These are phyloP conservation scores for Discoglossus pictus DNA, from an alignment of 2,797 vertebrate species.

Conservation along the genomic window DNA sequence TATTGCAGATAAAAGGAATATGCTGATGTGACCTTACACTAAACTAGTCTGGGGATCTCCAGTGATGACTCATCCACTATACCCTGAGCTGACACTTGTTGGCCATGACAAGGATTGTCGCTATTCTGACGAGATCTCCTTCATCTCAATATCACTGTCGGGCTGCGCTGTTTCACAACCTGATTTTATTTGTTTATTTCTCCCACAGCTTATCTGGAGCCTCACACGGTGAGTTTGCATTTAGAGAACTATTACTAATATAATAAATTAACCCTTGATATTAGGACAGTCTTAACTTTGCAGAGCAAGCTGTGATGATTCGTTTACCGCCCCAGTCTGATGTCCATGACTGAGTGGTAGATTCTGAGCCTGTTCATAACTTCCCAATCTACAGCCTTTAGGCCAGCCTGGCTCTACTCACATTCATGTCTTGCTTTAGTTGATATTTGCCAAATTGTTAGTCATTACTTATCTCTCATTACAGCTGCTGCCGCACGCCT, in stretches of 20 bases:
- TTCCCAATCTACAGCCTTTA: no score
- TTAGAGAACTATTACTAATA: no score
- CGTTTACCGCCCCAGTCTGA: constrained; percentile 40
- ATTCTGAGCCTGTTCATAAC: constrained; percentile 19
- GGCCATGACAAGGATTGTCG: constrained; percentile 47
- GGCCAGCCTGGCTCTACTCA: no score
- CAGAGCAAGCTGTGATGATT: constrained; percentile 6
- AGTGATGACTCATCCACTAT: constrained; percentile 46
- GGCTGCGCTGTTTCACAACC: background rate
- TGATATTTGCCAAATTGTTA: no score
- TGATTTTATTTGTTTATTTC: background rate
- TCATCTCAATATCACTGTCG: background rate
- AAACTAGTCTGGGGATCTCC: no score
- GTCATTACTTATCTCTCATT: no score
- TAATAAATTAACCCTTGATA: no score
- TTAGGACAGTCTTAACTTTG: background rate
- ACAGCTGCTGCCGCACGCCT: no score
- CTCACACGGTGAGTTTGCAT: no score
- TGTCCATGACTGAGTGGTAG: constrained; percentile 32
- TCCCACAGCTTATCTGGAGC: background rate
- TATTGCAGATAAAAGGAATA: no score
- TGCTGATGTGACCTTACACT: no score
- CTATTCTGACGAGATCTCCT: constrained; percentile 39
- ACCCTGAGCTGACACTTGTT: constrained; percentile 45
- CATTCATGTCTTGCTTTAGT: no score